Evolutionary conservation across 2,888 invertebrate species (phyloP), one percentile per base, ranked within the genome.

Genomic region (Epinotia demarniana): DNA sequence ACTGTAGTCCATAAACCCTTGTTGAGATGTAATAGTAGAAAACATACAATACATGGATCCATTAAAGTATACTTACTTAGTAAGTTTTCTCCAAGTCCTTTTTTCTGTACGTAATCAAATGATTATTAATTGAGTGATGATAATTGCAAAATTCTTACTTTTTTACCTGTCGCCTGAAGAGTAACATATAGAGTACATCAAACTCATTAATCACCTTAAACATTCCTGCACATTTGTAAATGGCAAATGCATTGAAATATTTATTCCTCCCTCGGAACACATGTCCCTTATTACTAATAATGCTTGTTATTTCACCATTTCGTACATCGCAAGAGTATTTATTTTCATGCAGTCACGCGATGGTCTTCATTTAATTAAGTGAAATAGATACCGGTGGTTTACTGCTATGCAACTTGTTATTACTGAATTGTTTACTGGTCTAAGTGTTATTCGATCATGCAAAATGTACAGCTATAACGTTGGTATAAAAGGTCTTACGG

Each of bases 261-360:
- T 73, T 69, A 74, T 75, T 43, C 46, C 64, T 71, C 75, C 75
- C 75, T 55, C 70, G 70, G 19, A 75, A 71, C 70, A 73, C 64
- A 66, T 70, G 72, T 60, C 64, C 70, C 33, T 69, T 69, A 69
- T 69, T 69, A 69, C 63, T 74, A 74, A 49, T 64, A 75, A 66
- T 62, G 68, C 68, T 71, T 66, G 75, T 71, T 71, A 75, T 75
- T 73, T 63, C 57, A 61, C 67, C 53, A 70, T 71, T 69, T 75
- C 60, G 64, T 66, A 75, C 60, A 71, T 75, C 33, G 75, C 67
- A 60, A 75, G 66, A 70, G 73, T 77, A 75, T 77, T 77, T 72
- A 76, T 74, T 76, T 75, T 67, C 73, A 72, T 58, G 43, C 46
- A 53, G 76, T 78, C 78, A 78, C 78, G 78, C 78, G 74, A 78